phyloP scores from a whole-genome alignment of 1,140 invertebrate genomes.

The Drosophila malerkotliana region DNA sequence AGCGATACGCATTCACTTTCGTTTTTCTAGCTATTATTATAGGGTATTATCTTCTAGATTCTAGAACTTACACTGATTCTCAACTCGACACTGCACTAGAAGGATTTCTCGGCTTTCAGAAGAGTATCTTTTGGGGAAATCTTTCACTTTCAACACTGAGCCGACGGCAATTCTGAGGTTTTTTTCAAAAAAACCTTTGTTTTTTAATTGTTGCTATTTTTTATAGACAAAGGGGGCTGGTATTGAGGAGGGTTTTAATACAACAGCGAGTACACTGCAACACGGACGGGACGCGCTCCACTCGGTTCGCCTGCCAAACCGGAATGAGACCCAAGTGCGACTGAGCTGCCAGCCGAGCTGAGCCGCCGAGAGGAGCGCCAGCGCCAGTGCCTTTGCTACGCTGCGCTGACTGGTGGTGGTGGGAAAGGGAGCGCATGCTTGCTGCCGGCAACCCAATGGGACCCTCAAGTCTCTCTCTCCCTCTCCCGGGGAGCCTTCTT shows the following conservation, averaged over 20 bases:
- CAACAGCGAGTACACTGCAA: slow-evolving; percentile 36
- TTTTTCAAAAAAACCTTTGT: not conserved
- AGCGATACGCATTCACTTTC: slow-evolving; percentile 34
- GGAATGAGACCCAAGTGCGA: slow-evolving; percentile 67
- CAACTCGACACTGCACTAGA: slow-evolving; percentile 10
- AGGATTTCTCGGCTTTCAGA: not conserved
- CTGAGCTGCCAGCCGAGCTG: slow-evolving; percentile 31
- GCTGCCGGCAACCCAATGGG: slow-evolving; percentile 63
- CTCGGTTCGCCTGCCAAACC: slow-evolving; percentile 75
- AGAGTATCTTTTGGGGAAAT: not conserved
- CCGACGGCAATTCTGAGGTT: slow-evolving; percentile 32
- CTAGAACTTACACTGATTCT: slow-evolving; percentile 32
- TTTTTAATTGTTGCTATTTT: slow-evolving; percentile 5
- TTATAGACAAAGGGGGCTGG: not conserved
- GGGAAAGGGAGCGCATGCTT: slow-evolving; percentile 77
- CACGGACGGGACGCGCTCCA: slow-evolving; percentile 51
- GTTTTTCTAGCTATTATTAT: not conserved
- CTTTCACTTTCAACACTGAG: slow-evolving; percentile 25
- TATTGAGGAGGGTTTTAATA: not conserved
- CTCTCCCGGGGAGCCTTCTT: slow-evolving; percentile 7
- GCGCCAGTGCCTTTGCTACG: slow-evolving; percentile 56
- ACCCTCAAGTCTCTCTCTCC: slow-evolving; percentile 25
- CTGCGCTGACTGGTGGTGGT: slow-evolving; percentile 41
- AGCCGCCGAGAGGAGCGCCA: slow-evolving; percentile 34
- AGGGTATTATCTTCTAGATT: slow-evolving; percentile 1